phyloP scores from a whole-genome alignment of 2,797 vertebrate species.

The Setipinna tenuifilis region DNA sequence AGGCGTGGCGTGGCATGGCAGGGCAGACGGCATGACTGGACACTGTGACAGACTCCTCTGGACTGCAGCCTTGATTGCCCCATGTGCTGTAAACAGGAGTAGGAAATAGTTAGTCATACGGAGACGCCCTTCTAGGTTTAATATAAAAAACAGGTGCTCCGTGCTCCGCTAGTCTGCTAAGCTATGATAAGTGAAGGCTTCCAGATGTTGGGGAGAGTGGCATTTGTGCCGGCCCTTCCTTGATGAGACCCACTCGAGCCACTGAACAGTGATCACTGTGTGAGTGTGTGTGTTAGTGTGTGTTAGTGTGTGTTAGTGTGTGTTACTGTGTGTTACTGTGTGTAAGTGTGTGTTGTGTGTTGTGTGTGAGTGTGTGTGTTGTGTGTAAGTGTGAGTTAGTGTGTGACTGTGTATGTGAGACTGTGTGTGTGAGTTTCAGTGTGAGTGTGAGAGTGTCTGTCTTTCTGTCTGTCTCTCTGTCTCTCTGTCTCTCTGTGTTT shows the following conservation, averaged over 20 bases:
- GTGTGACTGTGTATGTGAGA: too few relatives aligned
- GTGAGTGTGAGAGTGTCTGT: too few relatives aligned
- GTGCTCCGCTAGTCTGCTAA: conserved; percentile 42
- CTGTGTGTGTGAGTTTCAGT: not conserved
- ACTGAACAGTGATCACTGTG: conserved; percentile 49
- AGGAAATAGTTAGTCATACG: conserved; percentile 48
- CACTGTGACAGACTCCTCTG: conserved; percentile 9
- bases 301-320: conserved; percentile 21
- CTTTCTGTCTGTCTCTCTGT: too few relatives aligned
- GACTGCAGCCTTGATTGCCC: conserved; percentile 33
- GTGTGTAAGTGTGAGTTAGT: conserved; percentile 37
- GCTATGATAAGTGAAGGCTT: conserved; percentile 57
- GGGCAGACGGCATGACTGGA: not conserved
- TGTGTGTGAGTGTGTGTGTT: conserved; percentile 41
- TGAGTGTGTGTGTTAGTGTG: conserved; percentile 37
- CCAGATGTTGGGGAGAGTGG: conserved; percentile 54
- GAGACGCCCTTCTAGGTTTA: conserved; percentile 46
- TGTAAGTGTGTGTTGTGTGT: too few relatives aligned
- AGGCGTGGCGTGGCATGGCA: not conserved
- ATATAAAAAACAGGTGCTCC: conserved; percentile 57
- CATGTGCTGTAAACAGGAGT: conserved; percentile 40
- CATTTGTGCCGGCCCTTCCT: conserved; percentile 46
- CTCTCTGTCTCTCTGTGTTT: too few relatives aligned
- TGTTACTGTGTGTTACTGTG: too few relatives aligned
- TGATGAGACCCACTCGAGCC: conserved; percentile 48